Percentiles rank a stretch among this genome's conserved stretches.
phyloP scores from a whole-genome alignment of 2,888 invertebrate genomes.

The Vesta saturnalis region DNA sequence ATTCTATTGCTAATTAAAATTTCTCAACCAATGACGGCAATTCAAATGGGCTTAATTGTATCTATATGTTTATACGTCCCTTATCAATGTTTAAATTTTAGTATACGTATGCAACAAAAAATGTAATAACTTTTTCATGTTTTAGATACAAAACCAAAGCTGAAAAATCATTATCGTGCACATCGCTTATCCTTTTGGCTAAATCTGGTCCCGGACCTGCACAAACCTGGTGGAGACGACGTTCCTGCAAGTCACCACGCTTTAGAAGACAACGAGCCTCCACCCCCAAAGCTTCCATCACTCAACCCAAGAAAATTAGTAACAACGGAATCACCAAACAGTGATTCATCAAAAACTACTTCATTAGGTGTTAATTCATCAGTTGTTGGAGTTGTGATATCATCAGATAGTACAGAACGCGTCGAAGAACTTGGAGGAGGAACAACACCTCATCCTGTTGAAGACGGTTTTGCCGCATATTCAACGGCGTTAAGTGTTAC shows the following conservation, averaged over 20 bases:
- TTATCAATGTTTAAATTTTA: too few species aligned
- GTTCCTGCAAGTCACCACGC: slow-evolving; percentile 88
- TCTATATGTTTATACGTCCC: too few species aligned
- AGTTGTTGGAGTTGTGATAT: slow-evolving; percentile 55
- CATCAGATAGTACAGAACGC: slow-evolving; percentile 59
- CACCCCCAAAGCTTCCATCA: slow-evolving; percentile 67
- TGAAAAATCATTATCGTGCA: slow-evolving; percentile 94
- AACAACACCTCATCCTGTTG: slow-evolving; percentile 70
- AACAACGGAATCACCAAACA: slow-evolving; percentile 64
- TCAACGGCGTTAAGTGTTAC: slow-evolving; percentile 92
- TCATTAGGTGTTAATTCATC: slow-evolving; percentile 58
- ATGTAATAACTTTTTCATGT: slow-evolving; percentile 32
- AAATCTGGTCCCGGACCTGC: slow-evolving; percentile 91
- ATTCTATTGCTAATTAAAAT: too few species aligned
- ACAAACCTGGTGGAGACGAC: slow-evolving; percentile 87
- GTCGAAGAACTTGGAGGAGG: slow-evolving; percentile 64
- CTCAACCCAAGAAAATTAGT: slow-evolving; percentile 67
- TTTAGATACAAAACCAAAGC: slow-evolving; percentile 87
- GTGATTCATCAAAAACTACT: slow-evolving; percentile 49
- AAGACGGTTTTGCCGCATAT: slow-evolving; percentile 89
- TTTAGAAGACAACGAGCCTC: slow-evolving; percentile 77
- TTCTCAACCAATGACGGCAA: too few species aligned
- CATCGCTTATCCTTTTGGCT: slow-evolving; percentile 94
- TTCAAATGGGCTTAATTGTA: too few species aligned
- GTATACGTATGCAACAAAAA: neutral